Conservation (phyloP, 1,140 invertebrate genomes). For the Kradibia gibbosae region DNA sequence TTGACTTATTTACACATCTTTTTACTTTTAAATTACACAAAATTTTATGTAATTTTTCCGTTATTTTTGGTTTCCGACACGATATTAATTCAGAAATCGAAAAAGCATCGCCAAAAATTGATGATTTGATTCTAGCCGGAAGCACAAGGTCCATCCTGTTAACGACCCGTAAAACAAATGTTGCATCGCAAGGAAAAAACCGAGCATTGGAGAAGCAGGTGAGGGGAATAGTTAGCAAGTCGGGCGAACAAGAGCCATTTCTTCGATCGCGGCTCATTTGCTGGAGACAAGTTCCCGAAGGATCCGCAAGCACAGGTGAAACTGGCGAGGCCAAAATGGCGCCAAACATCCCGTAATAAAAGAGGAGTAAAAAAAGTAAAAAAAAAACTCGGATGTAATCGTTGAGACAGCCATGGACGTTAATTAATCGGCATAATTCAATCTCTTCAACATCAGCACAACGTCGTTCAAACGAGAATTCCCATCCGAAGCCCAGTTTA, state of each 20-base stretch:
- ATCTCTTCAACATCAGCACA: constrained; percentile 14
- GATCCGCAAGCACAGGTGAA: background rate
- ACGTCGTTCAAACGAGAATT: constrained; percentile 21
- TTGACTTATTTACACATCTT: too few relatives aligned
- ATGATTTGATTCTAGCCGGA: too few relatives aligned
- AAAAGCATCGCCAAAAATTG: too few relatives aligned
- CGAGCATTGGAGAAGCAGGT: background rate
- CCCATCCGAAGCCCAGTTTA: constrained; percentile 31
- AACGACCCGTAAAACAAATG: too few relatives aligned
- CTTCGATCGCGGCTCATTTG: constrained; percentile 7
- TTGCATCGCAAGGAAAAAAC: too few relatives aligned
- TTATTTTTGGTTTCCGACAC: too few relatives aligned
- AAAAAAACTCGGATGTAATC: constrained; percentile 37
- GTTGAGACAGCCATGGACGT: constrained; percentile 30
- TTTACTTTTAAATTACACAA: too few relatives aligned
- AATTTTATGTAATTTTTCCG: too few relatives aligned
- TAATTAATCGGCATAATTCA: constrained; percentile 42
- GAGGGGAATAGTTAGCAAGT: background rate
- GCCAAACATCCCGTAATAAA: constrained; percentile 3
- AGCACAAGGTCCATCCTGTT: too few relatives aligned
- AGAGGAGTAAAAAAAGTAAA: background rate
- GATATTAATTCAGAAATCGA: too few relatives aligned
- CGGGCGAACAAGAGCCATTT: constrained; percentile 15
- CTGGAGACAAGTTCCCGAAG: background rate
- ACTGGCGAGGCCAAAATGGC: background rate